Base-by-base conservation (phyloP, 2,888 invertebrate species). In the Diplolepis rosae region DNA sequence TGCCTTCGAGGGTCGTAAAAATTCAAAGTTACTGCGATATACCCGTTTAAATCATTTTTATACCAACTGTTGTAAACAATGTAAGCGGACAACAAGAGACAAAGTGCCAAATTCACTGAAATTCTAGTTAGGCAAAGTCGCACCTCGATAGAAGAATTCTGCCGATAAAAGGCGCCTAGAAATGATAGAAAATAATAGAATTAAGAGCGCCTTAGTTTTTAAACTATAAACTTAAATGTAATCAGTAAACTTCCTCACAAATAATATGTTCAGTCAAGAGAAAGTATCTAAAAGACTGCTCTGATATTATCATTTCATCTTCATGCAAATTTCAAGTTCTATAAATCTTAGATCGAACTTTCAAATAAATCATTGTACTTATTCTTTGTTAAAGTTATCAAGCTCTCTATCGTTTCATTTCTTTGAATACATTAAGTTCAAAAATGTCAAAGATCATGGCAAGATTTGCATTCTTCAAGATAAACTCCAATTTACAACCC, bases 31-130 rank as follows among this genome's bases (percentile, higher is more conserved):
- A n/a, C n/a, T n/a, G n/a, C n/a, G n/a, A n/a, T n/a, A n/a, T n/a
- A n/a, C n/a, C n/a, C n/a, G n/a, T n/a, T n/a, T n/a, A n/a, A n/a
- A n/a, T n/a, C n/a, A n/a, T n/a, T n/a, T n/a, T n/a, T n/a, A n/a
- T n/a, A n/a, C n/a, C n/a, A n/a, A n/a, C n/a, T n/a, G n/a, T n/a
- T n/a, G n/a, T 56, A 13, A 35, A 32, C 35, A 54, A 56, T 35
- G 35, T 35, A 56, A 35, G 22, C 56, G 35, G 32, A 35, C 56
- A 28, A 30, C 15, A 54, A 61, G 24, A 61, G 61, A 61, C 39
- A 39, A 61, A 61, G 61, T 61, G 61, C 61, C 61, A 61, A 61
- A 39, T 61, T 39, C 35, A 39, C n/a, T 39, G 39, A 61, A n/a
- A 39, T 24, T 13, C 22, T 61, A 61, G 61, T 39, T 61, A 61